These are phyloP conservation scores for Allygus modestus DNA, from an alignment of 2,888 invertebrate genomes.

Conservation along the genomic window DNA sequence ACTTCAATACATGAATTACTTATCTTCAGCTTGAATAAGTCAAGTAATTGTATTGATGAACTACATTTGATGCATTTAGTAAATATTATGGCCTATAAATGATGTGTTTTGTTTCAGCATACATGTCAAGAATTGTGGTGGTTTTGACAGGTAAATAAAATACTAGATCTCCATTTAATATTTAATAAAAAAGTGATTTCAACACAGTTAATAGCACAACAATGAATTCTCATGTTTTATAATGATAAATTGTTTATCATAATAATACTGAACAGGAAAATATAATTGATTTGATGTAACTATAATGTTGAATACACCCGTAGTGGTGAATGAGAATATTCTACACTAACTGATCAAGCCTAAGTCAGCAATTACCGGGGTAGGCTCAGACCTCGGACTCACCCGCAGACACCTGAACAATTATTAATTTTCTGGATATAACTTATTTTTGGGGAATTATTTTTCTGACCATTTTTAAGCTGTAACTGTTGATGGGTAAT, in stretches of 20 bases:
- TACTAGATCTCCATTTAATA: constrained; percentile 21
- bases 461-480: too few relatives aligned
- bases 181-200: constrained; percentile 57
- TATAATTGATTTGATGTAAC: not conserved
- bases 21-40: too few relatives aligned
- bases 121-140: not conserved
- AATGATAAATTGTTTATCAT: constrained; percentile 20
- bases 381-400: not conserved
- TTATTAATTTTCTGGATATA: not conserved
- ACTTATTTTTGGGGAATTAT: too few relatives aligned
- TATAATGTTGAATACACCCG: constrained; percentile 22
- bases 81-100: too few relatives aligned
- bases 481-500: not conserved
- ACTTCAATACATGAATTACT: too few relatives aligned
- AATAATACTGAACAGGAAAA: constrained; percentile 56
- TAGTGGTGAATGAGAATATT: not conserved
- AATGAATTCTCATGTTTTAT: constrained; percentile 40
- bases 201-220: constrained; percentile 58
- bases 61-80: too few relatives aligned
- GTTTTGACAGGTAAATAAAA: not conserved
- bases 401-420: not conserved
- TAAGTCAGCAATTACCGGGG: not conserved
- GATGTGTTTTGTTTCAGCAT: too few relatives aligned
- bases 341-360: not conserved
- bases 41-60: too few relatives aligned